These are phyloP conservation scores for Sisyra nigra DNA, from an alignment of 2,888 invertebrate genomes.

Conservation along the genomic window DNA sequence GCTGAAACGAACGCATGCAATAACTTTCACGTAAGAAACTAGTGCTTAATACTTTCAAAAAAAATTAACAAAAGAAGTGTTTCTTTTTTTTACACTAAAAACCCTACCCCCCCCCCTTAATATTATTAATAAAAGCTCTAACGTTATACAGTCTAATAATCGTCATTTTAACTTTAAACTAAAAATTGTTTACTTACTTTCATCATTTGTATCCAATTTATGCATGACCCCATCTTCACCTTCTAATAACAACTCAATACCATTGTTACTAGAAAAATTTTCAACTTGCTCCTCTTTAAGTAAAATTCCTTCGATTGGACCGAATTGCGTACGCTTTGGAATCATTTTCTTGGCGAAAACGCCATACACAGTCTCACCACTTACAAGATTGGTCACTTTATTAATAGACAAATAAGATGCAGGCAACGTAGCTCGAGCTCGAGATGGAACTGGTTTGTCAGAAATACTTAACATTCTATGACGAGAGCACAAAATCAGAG, in stretches of 20 bases:
- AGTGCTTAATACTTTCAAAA: no score
- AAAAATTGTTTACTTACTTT: constrained; percentile 30
- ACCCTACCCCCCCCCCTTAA: no score
- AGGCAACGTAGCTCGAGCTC: constrained; percentile 67
- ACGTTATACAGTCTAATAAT: no score
- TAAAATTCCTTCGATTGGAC: constrained; percentile 59
- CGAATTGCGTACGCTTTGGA: constrained; percentile 56
- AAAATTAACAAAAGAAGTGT: no score
- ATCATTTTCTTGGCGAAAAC: constrained; percentile 55
- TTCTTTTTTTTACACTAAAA: no score
- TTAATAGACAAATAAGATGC: constrained; percentile 40
- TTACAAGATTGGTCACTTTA: constrained; percentile 25
- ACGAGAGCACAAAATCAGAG: neutral
- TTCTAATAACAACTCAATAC: constrained; percentile 33
- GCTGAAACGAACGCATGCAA: no score
- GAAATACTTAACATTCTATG: constrained; percentile 17
- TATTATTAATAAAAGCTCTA: no score
- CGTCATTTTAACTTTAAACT: no score
- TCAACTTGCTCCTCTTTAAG: constrained; percentile 14
- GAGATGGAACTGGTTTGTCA: constrained; percentile 52
- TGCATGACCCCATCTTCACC: constrained; percentile 28
- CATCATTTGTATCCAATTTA: constrained; percentile 42
- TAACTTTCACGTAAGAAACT: no score
- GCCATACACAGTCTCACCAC: constrained; percentile 26
- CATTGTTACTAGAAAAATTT: constrained; percentile 15